phyloP scores from a whole-genome alignment of 2,888 invertebrate genomes.

The Carterocephalus palaemon region DNA sequence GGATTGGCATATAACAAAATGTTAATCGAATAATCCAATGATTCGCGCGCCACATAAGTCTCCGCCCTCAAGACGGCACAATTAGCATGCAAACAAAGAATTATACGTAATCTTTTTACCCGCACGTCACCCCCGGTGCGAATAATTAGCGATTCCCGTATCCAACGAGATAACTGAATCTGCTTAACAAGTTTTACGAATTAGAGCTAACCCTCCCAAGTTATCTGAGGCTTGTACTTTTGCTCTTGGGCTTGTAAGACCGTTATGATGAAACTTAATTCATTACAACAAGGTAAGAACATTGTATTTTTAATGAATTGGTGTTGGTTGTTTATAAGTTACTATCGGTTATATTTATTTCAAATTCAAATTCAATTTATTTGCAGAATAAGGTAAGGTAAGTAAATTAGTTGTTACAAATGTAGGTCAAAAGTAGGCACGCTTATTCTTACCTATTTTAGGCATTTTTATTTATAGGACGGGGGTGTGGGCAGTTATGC shows the following conservation, averaged over 20 bases:
- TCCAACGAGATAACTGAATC: slow-evolving; percentile 55
- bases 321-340: no score
- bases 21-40: slow-evolving; percentile 2
- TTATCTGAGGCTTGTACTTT: slow-evolving; percentile 18
- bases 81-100: slow-evolving; percentile 19
- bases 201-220: slow-evolving; percentile 39
- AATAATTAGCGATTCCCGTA: slow-evolving; percentile 63
- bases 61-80: slow-evolving; percentile 4
- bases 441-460: no score
- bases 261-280: slow-evolving; percentile 24
- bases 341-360: no score
- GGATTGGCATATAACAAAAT: no score
- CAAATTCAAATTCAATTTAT: no score
- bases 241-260: slow-evolving; percentile 15
- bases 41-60: not conserved
- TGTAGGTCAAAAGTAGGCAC: no score
- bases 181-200: slow-evolving; percentile 58
- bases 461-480: no score
- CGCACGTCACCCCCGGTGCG: slow-evolving; percentile 53
- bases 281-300: slow-evolving; percentile 20
- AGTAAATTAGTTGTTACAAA: no score
- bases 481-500: no score
- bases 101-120: slow-evolving; percentile 29
- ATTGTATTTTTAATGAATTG: no score
- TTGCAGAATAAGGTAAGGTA: no score